A percentile compares a stretch with the other conserved stretches of the same genome.
Conservation (phyloP, 2,888 invertebrate species). For the Lucinisca nassula region DNA sequence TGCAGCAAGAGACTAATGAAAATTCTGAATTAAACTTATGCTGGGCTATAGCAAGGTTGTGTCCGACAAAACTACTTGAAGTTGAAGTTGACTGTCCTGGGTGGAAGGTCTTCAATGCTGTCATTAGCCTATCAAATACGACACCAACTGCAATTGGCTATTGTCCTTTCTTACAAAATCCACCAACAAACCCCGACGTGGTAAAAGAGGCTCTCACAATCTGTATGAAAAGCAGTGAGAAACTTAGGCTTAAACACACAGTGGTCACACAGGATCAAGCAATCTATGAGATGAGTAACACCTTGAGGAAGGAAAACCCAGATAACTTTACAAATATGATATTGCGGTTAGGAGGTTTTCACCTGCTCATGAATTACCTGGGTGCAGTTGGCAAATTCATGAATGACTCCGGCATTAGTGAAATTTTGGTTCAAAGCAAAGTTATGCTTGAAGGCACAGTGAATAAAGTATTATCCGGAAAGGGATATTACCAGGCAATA, state of each 20-base stretch:
- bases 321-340: background rate
- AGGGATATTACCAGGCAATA: constrained; percentile 11
- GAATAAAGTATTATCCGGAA: constrained; percentile 8
- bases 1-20: too few species aligned
- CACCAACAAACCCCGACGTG: background rate
- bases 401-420: background rate
- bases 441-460: background rate
- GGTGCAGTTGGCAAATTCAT: constrained; percentile 13
- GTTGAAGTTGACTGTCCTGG: too few species aligned
- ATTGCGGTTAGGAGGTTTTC: constrained; percentile 6
- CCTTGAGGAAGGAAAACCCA: background rate
- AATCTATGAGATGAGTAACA: constrained; percentile 11
- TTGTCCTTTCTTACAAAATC: background rate
- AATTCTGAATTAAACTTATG: background rate
- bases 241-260: background rate
- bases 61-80: constrained; percentile 15
- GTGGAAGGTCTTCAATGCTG: too few species aligned
- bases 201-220: too few species aligned
- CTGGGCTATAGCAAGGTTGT: background rate
- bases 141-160: constrained; percentile 6
- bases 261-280: background rate
- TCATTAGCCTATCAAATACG: too few species aligned
- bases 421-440: background rate
- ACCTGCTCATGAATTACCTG: constrained; percentile 14
- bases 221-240: background rate